Base-by-base conservation (phyloP, 2,113 vertebrate genomes). In the Coreoperca whiteheadi region DNA sequence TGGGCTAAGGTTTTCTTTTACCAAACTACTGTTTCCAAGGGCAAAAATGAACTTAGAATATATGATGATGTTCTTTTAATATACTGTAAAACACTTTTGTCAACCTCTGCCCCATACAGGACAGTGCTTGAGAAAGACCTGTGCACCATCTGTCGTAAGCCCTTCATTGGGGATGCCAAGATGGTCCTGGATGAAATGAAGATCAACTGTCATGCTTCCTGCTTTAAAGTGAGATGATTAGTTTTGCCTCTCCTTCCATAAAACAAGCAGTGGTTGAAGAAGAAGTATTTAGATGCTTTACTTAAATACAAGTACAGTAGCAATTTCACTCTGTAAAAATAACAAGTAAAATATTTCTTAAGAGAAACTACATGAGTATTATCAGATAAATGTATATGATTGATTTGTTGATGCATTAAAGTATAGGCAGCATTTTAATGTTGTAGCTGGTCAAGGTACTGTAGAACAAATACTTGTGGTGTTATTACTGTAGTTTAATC, bases 101-200 rank as follows among this genome's bases (percentile, higher is more conserved):
- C 12, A 8, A n/a, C 28, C 23, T 68, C 3, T 80, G 11, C 18
- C 15, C 9, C 85, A 84, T 67, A 14, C 87, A 99, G 98, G 94
- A 92, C 91, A 30, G 91, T 97, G 84, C 96, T 93, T 72, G 97
- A 97, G 91, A 98, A 95, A 92, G 97, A 98, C 90, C 93, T 98
- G 91, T 99, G 98, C 92, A 97, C 96, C 74, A 94, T 89, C 85
- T 99, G 98, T 92, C 96, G 93, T 63, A 97, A 97, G 83, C 96
- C 97, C 75, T 95, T 99, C 94, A 96, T 91, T 41, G 88, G 91
- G 23, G 96, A 97, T 25, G 95, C 97, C 64, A 99, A 98, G 94
- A 99, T 99, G 95, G 95, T 99, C 89, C 94, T 99, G 90, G 96
- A 97, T 54, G 97, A 98, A 67, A 91, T 98, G 92, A 96, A 96